Evolutionary conservation across 2,797 vertebrate species (phyloP).

Genomic region (Gobio occitaniae): DNA sequence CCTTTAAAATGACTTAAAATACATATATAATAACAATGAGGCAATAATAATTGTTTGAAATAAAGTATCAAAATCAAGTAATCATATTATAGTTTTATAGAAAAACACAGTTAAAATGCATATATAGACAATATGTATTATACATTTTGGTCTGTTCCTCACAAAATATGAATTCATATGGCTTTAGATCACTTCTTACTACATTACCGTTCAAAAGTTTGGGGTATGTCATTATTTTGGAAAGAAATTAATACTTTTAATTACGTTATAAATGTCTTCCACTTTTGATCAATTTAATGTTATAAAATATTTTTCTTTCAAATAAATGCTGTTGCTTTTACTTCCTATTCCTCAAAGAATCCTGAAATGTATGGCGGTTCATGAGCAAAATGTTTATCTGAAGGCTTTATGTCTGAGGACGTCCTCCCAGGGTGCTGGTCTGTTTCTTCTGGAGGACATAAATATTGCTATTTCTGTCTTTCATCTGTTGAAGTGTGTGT

Average conservation of each 20-base stretch:
- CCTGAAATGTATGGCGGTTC: neutral
- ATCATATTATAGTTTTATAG: no score
- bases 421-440: neutral
- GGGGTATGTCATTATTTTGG: no score
- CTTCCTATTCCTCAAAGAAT: neutral
- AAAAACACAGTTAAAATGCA: no score
- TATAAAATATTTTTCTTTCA: neutral
- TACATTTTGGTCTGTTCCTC: neutral
- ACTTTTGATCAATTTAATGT: neutral
- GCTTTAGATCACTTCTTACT: no score
- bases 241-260: neutral
- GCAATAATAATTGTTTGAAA: no score
- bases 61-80: no score
- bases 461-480: slow-evolving; percentile 12
- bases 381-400: neutral
- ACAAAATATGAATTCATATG: no score
- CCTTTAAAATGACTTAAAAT: no score
- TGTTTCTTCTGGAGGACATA: slow-evolving; percentile 5
- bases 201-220: no score
- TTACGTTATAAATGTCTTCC: neutral
- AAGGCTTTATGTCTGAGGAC: neutral
- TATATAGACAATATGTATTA: no score
- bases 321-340: neutral
- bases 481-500: slow-evolving; percentile 44
- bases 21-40: no score